Base-by-base conservation (phyloP, 2,888 invertebrate genomes). In the Dysmachus trigonus region DNA sequence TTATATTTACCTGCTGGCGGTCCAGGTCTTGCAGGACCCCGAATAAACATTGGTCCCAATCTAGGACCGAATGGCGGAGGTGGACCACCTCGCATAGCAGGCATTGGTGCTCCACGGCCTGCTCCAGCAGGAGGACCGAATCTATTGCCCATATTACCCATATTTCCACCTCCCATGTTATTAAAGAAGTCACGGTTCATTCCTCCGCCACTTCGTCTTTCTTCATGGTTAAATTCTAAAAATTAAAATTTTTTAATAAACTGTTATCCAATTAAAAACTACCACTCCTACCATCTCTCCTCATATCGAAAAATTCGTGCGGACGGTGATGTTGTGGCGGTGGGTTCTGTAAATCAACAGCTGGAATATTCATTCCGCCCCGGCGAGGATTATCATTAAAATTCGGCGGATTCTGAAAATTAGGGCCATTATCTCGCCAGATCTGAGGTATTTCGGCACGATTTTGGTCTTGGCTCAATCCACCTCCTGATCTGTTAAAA, bases 121-220 rank as follows among this genome's bases (percentile, higher is more conserved):
- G 62, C 38, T 31, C 85, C 85, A 35, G 82, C 47, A 51, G 86
- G 83, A 87, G 89, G 91, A 88, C 90, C 91, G 76, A 92, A 92
- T 41, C 92, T 90, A 88, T 92, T 92, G 86, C 90, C 91, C 47
- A 85, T 73, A 35, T 85, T 85, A 51, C 10, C 87, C 87, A 88
- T 88, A 27, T 30, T 87, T 79, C 53, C 85, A 31, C 81, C 81
- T 13, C 30, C 18, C 22, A 91, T 90, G 85, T 91, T 92, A 30
- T 89, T 90, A 86, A 90, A 90, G 88, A 91, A 91, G 73, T 91
- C 91, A 38, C 89, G 90, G 30, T 89, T 89, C 3, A 88, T 88
- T 7, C 89, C 89, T 7, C 89, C 89, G 7, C 90, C 90, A 62
- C 87, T 86, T 53, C 89, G 88, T 51, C 84, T 35, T 10, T 87